Base-by-base conservation (phyloP, 2,797 vertebrate genomes). In the Poliocrania exsul region DNA sequence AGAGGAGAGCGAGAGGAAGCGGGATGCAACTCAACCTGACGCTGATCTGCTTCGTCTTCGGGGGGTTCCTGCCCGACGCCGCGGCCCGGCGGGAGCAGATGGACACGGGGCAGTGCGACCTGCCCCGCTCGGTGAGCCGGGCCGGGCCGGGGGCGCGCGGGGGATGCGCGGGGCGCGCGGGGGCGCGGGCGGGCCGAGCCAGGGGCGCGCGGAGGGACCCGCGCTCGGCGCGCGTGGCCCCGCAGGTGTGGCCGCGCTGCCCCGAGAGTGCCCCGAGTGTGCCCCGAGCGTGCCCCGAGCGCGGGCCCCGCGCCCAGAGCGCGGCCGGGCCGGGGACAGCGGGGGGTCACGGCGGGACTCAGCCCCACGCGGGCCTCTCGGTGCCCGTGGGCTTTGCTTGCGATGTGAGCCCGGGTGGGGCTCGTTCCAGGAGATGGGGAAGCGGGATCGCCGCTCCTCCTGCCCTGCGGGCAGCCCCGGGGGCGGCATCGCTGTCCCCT, bases 21-120 rank as follows among this genome's bases (percentile, higher is more conserved):
- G 98, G 97, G 97, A 98, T 98, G 97, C 98, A 97, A 95, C 96
- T 97, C 96, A 95, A 92, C 93, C 97, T 97, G 96, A 98, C 98
- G 95, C 94, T 98, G 94, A 96, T 98, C 96, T 98, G 98, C 98
- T 92, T 98, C 81, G 93, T 99, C 86, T 95, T 99, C 96, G 94
- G 97, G 97, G 97, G 97, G 77, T 98, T 96, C 95, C 98, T 98
- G 93, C 96, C 97, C 80, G 96, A 96, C 94, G 93, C 94, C 53
- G 95, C 96, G 93, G 97, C 98, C 97, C 97, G 98, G 98, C 98
- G 75, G 82, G 84, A 78, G 96, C 90, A 56, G 91, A 88, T 74
- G 89, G 90, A 88, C 77, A 83, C 92, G 67, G 95, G 83, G 75
- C 86, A 69, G 61, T 46, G 92, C 65, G 58, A 81, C 69, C 88